Evolutionary conservation across 2,113 vertebrate species (phyloP).

Genomic region (Aleadryas rufinucha): DNA sequence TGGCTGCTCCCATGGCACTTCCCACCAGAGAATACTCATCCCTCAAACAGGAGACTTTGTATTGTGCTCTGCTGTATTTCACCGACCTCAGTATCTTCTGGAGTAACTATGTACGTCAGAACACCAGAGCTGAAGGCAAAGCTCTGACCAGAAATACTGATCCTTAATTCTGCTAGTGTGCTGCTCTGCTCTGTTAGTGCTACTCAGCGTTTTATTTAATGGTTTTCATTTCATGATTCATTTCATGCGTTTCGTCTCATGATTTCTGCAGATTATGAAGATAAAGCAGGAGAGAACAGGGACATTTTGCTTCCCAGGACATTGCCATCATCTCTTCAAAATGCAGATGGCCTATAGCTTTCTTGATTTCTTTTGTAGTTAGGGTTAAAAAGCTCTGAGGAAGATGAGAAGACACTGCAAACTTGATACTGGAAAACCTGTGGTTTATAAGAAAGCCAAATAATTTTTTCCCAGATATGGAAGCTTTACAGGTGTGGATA

Average conservation of each 20-base stretch:
- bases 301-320: neutral
- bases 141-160: constrained; percentile 33
- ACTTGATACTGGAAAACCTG: constrained; percentile 8
- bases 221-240: neutral
- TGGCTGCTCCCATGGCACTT: neutral
- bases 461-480: neutral
- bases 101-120: neutral
- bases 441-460: neutral
- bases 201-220: neutral
- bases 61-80: neutral
- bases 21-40: neutral
- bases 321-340: neutral
- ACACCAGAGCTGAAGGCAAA: neutral
- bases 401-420: neutral
- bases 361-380: neutral
- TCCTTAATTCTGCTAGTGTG: neutral
- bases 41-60: neutral
- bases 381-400: neutral
- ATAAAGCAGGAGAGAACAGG: neutral
- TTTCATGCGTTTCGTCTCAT: neutral
- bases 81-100: neutral
- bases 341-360: neutral
- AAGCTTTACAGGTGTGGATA: neutral
- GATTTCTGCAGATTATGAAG: neutral
- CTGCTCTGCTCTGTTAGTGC: neutral